Conservation (phyloP, 1,140 invertebrate genomes). For the Daktulosphaira vitifoliae region DNA sequence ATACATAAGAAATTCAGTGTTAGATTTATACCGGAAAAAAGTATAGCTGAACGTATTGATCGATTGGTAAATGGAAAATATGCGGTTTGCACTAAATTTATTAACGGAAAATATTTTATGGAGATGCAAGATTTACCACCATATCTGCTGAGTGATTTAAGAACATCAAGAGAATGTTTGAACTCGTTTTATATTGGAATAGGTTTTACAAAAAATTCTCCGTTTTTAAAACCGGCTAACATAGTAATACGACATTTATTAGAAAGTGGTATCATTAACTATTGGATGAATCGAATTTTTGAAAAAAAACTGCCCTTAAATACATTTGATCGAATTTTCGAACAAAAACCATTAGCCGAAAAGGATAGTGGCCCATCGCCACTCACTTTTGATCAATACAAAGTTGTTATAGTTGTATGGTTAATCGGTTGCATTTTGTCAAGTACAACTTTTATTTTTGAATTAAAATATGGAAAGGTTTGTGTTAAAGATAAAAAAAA, state of each 20-base stretch:
- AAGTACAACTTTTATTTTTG: too few relatives aligned
- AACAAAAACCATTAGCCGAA: background rate
- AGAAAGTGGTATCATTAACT: conserved; percentile 29
- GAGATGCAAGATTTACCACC: conserved; percentile 16
- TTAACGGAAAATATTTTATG: conserved; percentile 28
- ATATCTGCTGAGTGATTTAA: conserved; percentile 7
- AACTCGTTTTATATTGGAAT: conserved; percentile 14
- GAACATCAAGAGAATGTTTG: conserved; percentile 3
- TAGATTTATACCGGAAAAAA: conserved; percentile 2
- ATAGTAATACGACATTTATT: background rate
- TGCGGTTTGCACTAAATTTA: conserved; percentile 12
- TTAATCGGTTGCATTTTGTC: background rate
- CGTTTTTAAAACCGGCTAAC: background rate
- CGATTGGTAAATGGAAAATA: conserved; percentile 5
- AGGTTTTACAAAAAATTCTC: conserved; percentile 14
- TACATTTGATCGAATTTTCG: conserved; percentile 28
- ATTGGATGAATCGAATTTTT: conserved; percentile 19
- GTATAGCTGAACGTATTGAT: background rate
- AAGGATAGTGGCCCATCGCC: background rate
- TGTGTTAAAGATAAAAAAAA: too few relatives aligned
- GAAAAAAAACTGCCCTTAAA: background rate
- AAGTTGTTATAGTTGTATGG: conserved; percentile 3
- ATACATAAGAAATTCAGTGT: conserved; percentile 15
- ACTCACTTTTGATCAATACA: conserved; percentile 2
- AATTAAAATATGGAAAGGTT: too few relatives aligned